Conservation (phyloP, 2,113 vertebrate genomes). For the Colaptes auratus region DNA sequence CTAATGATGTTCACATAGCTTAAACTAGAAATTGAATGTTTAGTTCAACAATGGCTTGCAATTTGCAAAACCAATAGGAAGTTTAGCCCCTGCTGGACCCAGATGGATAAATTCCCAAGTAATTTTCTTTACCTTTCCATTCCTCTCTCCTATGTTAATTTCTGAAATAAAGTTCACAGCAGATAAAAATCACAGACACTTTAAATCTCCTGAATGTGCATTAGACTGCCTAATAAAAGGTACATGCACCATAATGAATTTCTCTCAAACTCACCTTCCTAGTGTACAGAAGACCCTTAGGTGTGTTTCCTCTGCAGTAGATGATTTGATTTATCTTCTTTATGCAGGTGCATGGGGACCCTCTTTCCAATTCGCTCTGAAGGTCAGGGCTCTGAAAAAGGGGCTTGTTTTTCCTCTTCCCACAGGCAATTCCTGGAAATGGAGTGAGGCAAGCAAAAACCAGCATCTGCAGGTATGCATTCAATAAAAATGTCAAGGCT, state of each 20-base stretch:
- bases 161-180: neutral
- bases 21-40: neutral
- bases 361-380: neutral
- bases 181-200: neutral
- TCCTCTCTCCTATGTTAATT: too few relatives aligned
- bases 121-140: neutral
- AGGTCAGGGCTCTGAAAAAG: neutral
- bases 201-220: neutral
- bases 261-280: neutral
- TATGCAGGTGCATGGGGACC: neutral
- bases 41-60: neutral
- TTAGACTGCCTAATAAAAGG: neutral
- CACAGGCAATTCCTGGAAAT: neutral
- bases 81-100: neutral
- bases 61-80: neutral
- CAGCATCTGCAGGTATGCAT: neutral
- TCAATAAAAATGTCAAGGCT: constrained; percentile 3
- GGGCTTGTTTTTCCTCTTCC: neutral
- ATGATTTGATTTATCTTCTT: neutral
- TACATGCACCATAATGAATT: neutral
- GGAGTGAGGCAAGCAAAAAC: neutral
- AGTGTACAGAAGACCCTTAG: neutral
- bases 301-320: neutral
- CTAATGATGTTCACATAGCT: neutral
- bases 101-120: neutral